Percentiles rank a stretch among this genome's conserved stretches.
These are phyloP conservation scores for Galeopterus variegatus DNA, from an alignment of 2,113 vertebrate species.

Conservation along the genomic window DNA sequence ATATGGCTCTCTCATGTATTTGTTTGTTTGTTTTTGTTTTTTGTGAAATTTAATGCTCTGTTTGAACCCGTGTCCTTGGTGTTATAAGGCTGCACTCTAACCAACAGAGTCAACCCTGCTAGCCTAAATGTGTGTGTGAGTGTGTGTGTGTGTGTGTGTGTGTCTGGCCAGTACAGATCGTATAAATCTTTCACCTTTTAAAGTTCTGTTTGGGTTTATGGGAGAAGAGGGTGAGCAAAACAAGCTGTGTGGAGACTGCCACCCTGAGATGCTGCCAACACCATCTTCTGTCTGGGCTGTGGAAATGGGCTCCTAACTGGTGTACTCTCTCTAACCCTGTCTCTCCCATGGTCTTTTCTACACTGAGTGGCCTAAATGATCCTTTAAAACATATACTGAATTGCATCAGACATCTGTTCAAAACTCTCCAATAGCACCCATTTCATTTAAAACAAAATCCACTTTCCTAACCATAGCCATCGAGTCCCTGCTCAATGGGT, in stretches of 20 bases:
- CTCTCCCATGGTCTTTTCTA: not conserved
- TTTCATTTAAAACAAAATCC: not conserved
- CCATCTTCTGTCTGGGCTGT: no score
- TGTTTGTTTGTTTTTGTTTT: not conserved
- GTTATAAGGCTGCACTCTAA: no score
- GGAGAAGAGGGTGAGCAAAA: not conserved
- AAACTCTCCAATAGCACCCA: not conserved
- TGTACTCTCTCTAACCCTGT: not conserved
- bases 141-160: no score
- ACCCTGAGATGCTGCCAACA: accelerated
- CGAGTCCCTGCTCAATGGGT: not conserved
- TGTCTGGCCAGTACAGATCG: no score
- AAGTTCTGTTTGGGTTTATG: not conserved
- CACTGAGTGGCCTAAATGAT: not conserved
- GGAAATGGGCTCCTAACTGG: not conserved
- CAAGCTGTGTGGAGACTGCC: accelerated
- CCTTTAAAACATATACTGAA: not conserved
- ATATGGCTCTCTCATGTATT: not conserved
- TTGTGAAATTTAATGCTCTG: not conserved
- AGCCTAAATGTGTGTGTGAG: no score
- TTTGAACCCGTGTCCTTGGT: not conserved
- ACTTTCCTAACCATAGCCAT: not conserved
- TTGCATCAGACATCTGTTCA: not conserved
- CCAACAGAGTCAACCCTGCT: no score
- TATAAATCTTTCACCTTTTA: no score